phyloP scores from a whole-genome alignment of 2,113 vertebrate species.

The Mesitornis unicolor region DNA sequence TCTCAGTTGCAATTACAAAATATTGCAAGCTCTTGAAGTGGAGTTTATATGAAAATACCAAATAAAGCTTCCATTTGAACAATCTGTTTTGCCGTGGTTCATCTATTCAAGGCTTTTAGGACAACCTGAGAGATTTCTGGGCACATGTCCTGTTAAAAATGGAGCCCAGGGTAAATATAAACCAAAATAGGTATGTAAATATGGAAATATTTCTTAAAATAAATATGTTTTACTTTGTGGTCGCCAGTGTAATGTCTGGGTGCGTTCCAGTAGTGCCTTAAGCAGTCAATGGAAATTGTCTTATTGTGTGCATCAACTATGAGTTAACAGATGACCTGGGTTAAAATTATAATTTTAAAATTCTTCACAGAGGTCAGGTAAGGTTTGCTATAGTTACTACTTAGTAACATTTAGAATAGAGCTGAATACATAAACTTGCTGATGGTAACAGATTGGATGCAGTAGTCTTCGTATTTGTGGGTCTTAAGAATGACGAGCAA shows the following conservation, averaged over 20 bases:
- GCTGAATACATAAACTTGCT: not conserved
- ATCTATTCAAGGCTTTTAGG: not conserved
- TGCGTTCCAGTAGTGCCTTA: not conserved
- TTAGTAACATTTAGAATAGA: conserved; percentile 39
- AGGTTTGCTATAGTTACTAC: conserved; percentile 67
- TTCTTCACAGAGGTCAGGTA: conserved; percentile 56
- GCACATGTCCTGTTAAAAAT: not conserved
- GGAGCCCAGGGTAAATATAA: not conserved
- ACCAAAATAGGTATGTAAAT: not conserved
- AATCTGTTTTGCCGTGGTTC: fast-evolving
- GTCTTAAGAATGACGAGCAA: not conserved
- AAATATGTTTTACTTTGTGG: not conserved
- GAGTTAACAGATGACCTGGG: not conserved
- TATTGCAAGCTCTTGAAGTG: not conserved
- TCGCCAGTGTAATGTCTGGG: not conserved
- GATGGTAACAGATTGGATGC: not conserved
- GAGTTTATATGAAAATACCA: not conserved
- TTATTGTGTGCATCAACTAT: not conserved
- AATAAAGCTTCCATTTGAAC: conserved; percentile 42
- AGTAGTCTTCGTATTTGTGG: not conserved
- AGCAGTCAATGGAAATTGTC: not conserved
- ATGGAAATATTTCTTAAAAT: not conserved
- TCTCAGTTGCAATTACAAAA: not conserved
- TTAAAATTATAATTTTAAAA: conserved; percentile 49
- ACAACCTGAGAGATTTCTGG: not conserved